These are phyloP conservation scores for Acrossocheilus wenchowensis DNA, from an alignment of 2,797 vertebrate species.

Conservation along the genomic window DNA sequence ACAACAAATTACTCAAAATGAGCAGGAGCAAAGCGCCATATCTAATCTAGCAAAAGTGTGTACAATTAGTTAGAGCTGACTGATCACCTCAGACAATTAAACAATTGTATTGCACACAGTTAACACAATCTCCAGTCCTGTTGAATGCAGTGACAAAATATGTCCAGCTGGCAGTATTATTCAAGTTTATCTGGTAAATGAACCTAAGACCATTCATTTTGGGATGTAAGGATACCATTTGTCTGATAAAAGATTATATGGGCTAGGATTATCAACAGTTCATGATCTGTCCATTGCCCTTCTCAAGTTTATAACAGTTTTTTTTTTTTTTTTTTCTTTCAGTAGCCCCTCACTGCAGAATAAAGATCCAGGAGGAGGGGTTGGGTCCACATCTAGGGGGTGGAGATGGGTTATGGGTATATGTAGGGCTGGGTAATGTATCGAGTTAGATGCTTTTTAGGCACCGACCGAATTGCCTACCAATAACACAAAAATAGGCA, in stretches of 20 bases:
- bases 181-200: neutral
- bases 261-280: neutral
- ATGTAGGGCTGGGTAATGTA: too few relatives aligned
- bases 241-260: neutral
- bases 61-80: slow-evolving; percentile 53
- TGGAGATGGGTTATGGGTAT: too few relatives aligned
- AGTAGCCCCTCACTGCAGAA: too few relatives aligned
- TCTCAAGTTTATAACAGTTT: neutral
- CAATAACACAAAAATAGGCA: neutral
- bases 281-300: neutral
- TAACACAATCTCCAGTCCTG: slow-evolving; percentile 11
- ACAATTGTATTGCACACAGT: slow-evolving; percentile 7
- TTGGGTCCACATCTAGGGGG: too few relatives aligned
- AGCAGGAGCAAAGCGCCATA: slow-evolving; percentile 41
- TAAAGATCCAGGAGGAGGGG: too few relatives aligned
- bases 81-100: slow-evolving; percentile 46
- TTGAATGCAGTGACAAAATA: neutral
- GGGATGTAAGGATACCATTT: neutral
- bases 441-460: too few relatives aligned
- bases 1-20: slow-evolving; percentile 45
- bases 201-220: neutral
- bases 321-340: neutral
- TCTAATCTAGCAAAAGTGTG: slow-evolving; percentile 53
- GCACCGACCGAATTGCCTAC: too few relatives aligned
- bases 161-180: neutral